phyloP scores from a whole-genome alignment of 35 echinoderm and acorn worm genomes.

The Eucidaris tribuloides region DNA sequence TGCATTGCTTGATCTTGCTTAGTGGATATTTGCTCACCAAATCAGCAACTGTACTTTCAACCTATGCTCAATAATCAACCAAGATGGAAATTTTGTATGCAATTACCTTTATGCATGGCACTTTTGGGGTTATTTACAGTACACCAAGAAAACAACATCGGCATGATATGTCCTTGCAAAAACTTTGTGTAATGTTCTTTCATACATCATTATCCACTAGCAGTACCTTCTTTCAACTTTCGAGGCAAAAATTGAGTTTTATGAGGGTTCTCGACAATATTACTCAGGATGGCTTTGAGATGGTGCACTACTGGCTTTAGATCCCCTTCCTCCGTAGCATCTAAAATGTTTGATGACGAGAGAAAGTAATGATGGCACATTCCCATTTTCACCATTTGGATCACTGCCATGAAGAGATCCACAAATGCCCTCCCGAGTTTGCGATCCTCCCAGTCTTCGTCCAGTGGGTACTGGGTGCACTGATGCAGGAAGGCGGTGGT shows the following conservation, averaged over 20 bases:
- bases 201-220: no score
- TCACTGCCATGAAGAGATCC: conserved; percentile 73
- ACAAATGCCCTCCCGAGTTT: conserved; percentile 87
- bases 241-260: conserved; percentile 73
- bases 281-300: conserved; percentile 78
- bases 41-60: no score
- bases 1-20: no score
- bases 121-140: background rate
- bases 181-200: background rate
- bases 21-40: no score
- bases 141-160: no score
- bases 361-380: conserved; percentile 69
- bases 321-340: conserved; percentile 17
- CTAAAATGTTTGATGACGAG: conserved; percentile 55
- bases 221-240: no score
- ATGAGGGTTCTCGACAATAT: conserved; percentile 75
- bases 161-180: background rate
- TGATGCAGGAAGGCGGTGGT: conserved; percentile 74
- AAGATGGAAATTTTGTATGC: no score
- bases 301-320: conserved; percentile 67
- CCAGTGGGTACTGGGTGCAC: conserved; percentile 85
- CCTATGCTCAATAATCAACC: no score
- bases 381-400: conserved; percentile 34
- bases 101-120: background rate
- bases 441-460: conserved; percentile 63